These are phyloP conservation scores for Tipula unca DNA, from an alignment of 2,888 invertebrate genomes.

Conservation along the genomic window DNA sequence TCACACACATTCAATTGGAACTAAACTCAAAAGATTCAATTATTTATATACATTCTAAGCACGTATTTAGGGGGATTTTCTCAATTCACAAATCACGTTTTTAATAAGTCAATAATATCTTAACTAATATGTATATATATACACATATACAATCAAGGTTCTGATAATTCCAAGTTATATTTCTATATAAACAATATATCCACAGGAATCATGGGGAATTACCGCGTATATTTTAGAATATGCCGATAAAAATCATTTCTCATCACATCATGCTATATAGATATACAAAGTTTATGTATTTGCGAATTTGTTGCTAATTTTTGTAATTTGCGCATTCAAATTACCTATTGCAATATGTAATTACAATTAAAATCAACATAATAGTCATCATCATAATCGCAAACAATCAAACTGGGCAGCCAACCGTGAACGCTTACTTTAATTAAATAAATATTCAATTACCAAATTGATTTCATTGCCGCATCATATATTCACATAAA, in stretches of 20 bases:
- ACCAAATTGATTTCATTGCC: background rate
- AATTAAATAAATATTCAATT: background rate
- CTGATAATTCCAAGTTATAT: background rate
- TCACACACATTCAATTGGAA: no score
- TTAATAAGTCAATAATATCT: background rate
- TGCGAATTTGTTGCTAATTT: no score
- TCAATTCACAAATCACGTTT: background rate
- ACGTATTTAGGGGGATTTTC: background rate
- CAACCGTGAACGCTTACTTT: background rate
- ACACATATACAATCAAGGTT: background rate
- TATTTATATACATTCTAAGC: no score
- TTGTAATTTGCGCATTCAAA: no score
- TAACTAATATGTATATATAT: no score
- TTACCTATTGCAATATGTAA: no score
- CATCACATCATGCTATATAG: no score
- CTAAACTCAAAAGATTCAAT: no score
- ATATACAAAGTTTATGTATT: no score
- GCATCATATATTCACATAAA: background rate
- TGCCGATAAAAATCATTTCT: no score
- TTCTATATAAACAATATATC: background rate
- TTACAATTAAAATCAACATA: background rate
- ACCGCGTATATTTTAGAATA: no score
- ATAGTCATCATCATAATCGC: background rate
- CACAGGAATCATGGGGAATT: background rate
- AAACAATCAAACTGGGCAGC: background rate